These are phyloP conservation scores for Tachystola acroxantha DNA, from an alignment of 2,888 invertebrate genomes.

Conservation along the genomic window DNA sequence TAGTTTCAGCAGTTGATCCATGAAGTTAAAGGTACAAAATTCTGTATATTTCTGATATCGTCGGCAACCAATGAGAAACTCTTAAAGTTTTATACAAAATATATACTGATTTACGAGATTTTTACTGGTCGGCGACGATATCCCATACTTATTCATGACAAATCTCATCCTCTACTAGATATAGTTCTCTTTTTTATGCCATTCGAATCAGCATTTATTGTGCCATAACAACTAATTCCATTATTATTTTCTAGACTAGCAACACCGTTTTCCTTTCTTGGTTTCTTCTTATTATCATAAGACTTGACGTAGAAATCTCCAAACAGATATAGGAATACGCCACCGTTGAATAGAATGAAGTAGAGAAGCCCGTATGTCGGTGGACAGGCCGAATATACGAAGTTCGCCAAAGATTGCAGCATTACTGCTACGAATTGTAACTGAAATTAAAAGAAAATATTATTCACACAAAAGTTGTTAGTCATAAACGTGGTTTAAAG, in stretches of 20 bases:
- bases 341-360: constrained; percentile 20
- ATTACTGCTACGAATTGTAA: constrained; percentile 32
- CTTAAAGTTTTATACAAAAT: too few species aligned
- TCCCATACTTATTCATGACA: too few species aligned
- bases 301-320: constrained; percentile 31
- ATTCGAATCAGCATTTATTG: neutral
- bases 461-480: too few species aligned
- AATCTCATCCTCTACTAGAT: neutral
- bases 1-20: too few species aligned
- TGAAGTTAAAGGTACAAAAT: too few species aligned
- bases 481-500: too few species aligned
- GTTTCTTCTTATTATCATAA: too few species aligned
- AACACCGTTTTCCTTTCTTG: too few species aligned
- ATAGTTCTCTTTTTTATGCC: neutral
- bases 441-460: constrained; percentile 30
- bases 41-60: too few species aligned
- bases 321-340: constrained; percentile 33
- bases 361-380: constrained; percentile 26
- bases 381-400: constrained; percentile 26
- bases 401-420: constrained; percentile 19
- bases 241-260: neutral
- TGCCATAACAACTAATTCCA: neutral
- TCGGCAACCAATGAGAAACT: too few species aligned
- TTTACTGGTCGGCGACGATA: too few species aligned
- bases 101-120: too few species aligned